phyloP scores from a whole-genome alignment of 2,113 vertebrate genomes.

The Enhydra lutris region DNA sequence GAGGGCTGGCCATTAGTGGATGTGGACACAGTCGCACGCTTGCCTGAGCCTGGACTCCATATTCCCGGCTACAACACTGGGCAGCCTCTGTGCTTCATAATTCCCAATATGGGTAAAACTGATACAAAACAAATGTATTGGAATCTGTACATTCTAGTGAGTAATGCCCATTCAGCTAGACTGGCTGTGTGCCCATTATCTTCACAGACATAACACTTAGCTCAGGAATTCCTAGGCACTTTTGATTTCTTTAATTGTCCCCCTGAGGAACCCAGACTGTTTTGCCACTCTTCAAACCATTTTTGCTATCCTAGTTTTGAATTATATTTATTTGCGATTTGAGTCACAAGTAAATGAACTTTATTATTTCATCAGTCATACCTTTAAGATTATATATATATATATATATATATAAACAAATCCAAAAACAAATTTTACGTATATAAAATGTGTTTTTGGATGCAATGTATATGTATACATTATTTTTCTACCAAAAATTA shows the following conservation, averaged over 20 bases:
- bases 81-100: not conserved
- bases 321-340: not conserved
- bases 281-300: not conserved
- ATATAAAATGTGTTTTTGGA: not conserved
- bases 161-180: not conserved
- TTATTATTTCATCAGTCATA: not conserved
- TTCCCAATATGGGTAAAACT: not conserved
- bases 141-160: not conserved
- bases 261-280: not conserved
- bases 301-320: not conserved
- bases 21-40: not conserved
- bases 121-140: not conserved
- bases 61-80: not conserved
- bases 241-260: not conserved
- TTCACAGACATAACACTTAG: not conserved
- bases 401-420: no score
- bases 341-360: not conserved
- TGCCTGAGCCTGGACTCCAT: not conserved
- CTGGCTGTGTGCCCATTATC: accelerated
- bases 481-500: not conserved
- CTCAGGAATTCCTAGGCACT: not conserved
- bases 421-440: no score
- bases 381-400: not conserved
- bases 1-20: not conserved
- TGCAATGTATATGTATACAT: not conserved